Percentiles rank a stretch among this genome's conserved stretches.
Evolutionary conservation across 1,140 invertebrate genomes (phyloP).

Genomic region (Macrobrachium rosenbergii): DNA sequence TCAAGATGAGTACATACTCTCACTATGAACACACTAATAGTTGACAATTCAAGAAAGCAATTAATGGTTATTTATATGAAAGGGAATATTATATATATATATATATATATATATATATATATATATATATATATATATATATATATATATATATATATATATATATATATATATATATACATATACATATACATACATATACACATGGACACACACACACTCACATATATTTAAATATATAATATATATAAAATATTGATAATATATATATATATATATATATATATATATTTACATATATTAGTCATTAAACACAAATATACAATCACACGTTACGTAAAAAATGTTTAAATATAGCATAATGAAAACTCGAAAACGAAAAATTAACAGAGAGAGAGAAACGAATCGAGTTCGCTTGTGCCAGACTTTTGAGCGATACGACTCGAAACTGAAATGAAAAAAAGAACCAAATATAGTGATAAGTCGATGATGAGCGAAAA

Average conservation of each 20-base stretch:
- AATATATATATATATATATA: constrained; percentile 11
- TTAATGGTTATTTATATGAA: too few species aligned
- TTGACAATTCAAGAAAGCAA: too few species aligned
- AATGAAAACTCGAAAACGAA: background rate
- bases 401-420: too few species aligned
- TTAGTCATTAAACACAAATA: background rate
- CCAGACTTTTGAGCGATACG: too few species aligned
- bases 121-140: background rate
- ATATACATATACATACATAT: constrained; percentile 3
- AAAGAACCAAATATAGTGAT: too few species aligned
- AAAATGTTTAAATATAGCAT: too few species aligned
- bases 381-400: too few species aligned
- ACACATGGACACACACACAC: background rate
- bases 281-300: background rate
- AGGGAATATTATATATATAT: background rate
- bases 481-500: too few species aligned
- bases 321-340: too few species aligned
- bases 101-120: background rate
- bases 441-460: too few species aligned
- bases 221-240: background rate
- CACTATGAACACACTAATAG: too few species aligned
- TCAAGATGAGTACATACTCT: too few species aligned
- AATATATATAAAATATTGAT: background rate
- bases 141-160: constrained; percentile 9
- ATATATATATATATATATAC: constrained; percentile 13